Evolutionary conservation across 2,113 vertebrate species (phyloP).

Genomic region (Capra hircus): DNA sequence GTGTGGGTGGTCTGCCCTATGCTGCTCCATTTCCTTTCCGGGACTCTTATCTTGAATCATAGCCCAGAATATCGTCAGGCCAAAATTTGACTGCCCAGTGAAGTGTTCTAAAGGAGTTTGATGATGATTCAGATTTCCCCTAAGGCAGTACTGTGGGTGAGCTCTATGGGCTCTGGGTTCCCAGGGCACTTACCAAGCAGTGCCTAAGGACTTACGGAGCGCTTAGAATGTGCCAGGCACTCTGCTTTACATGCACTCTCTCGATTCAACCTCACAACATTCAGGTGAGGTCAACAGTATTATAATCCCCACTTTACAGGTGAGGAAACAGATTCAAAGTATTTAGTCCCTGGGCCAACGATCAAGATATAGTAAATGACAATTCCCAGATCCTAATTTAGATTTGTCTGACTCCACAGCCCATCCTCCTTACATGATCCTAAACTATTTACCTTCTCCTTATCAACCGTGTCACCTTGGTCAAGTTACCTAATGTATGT

Average conservation of each 20-base stretch:
- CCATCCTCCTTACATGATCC: neutral
- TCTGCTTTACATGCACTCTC: neutral
- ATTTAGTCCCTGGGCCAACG: neutral
- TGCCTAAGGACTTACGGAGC: neutral
- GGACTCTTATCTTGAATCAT: neutral
- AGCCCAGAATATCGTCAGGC: neutral
- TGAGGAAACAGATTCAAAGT: neutral
- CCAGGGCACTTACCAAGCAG: neutral
- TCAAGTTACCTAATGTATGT: neutral
- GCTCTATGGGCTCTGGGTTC: neutral
- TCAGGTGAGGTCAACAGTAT: neutral
- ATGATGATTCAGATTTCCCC: neutral
- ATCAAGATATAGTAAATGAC: neutral
- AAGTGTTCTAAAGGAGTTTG: neutral
- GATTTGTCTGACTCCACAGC: neutral
- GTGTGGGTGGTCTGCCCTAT: neutral
- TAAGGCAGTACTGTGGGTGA: neutral
- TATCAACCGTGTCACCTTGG: neutral
- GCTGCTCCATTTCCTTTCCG: neutral
- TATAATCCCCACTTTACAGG: neutral
- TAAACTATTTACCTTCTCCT: neutral
- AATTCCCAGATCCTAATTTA: neutral
- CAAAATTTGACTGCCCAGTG: neutral
- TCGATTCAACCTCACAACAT: neutral
- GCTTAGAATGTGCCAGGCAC: neutral